Percentiles rank a stretch among this genome's conserved stretches.
Evolutionary conservation across 2,113 vertebrate genomes (phyloP).

Genomic region (Haliaeetus leucogaster): DNA sequence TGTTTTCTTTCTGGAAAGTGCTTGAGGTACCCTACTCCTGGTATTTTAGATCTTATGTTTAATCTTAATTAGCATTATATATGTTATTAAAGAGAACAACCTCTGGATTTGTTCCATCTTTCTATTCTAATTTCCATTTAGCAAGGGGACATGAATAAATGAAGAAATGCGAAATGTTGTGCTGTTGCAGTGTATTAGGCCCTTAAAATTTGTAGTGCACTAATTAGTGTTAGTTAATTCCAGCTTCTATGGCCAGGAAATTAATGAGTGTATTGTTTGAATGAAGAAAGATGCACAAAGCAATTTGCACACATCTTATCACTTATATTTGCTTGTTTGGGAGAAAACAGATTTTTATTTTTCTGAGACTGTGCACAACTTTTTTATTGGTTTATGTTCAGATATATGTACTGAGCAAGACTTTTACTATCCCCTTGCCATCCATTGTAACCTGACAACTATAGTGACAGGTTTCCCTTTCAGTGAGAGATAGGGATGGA

Average conservation of each 20-base stretch:
- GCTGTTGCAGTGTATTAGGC: background rate
- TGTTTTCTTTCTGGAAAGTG: background rate
- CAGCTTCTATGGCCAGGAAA: background rate
- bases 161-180: background rate
- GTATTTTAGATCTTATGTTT: constrained; percentile 13
- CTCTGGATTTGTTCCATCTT: background rate
- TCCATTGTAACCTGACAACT: background rate
- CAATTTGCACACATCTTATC: background rate
- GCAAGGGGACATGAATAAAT: background rate
- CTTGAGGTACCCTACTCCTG: background rate
- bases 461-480: background rate
- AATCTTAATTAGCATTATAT: constrained; percentile 10
- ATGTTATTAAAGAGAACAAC: background rate
- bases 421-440: background rate
- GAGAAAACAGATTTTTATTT: background rate
- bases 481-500: background rate
- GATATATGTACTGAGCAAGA: background rate
- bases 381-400: background rate
- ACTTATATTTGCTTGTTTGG: background rate
- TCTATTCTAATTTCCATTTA: constrained; percentile 10
- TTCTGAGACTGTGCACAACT: background rate
- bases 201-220: background rate
- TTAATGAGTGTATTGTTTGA: background rate
- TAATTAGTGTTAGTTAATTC: background rate
- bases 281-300: background rate